Base-by-base conservation (phyloP, 2,113 vertebrate species). In the Bucco capensis region DNA sequence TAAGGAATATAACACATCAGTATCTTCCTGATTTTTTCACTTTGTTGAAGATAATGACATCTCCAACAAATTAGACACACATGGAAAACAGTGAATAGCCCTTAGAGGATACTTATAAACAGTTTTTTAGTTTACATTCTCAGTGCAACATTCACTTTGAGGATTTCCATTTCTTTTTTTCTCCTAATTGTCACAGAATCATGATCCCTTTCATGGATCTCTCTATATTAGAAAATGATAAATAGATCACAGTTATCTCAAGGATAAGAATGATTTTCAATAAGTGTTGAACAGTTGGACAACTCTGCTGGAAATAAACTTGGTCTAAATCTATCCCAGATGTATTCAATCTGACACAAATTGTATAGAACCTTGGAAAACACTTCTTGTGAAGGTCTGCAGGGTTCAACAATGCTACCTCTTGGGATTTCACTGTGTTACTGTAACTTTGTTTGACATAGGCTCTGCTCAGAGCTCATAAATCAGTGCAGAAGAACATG, bases 301-400 rank as follows among this genome's bases (percentile, higher is more conserved):
- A 87, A 83, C 79, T 86, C 90, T 72, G 61, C 85, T 92, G 91
- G 86, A 94, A 92, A 65, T 71, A 82, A 96, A 87, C 47, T 93
- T 62, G 38, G 27, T 72, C 14, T 96, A 97, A 96, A 96, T 96
- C 58, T 49, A 94, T 95, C 67, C 95, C 95, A 95, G 90, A 96
- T 98, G 95, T 92, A 93, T 93, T 95, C 40, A 92, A 22, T 91
- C 50, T 58, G 54, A 96, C 74, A 92, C 28, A 10, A 87, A 76
- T 76, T 62, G 69, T 54, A 75, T 81, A 81, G 24, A 93, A 49
- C 40, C 91, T 71, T 85, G 80, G 65, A 24, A 88, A 93, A 61
- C n/a, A 85, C 69, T 37, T 64, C 84, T 93, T 69, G 53, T 37
- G 71, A 35, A 40, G 69, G 64, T 80, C 66, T 96, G 72, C 66